These are phyloP conservation scores for Aphrophora alni DNA, from an alignment of 2,888 invertebrate species.

Conservation along the genomic window DNA sequence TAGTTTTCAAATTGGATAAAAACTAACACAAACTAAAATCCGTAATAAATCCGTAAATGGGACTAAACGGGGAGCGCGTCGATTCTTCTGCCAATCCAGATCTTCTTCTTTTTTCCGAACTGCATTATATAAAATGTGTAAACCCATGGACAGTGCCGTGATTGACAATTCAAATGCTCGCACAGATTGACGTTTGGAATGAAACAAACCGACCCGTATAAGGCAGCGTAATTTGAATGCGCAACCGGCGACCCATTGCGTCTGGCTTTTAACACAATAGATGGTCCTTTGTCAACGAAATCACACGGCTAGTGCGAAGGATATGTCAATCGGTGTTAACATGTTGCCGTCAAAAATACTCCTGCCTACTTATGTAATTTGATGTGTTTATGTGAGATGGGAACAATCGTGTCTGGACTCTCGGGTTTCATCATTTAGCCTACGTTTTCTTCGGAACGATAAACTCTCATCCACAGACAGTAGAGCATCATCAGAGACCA, in stretches of 20 bases:
- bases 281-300: conserved; percentile 35
- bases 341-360: conserved; percentile 30
- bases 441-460: no score
- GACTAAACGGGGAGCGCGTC: conserved; percentile 22
- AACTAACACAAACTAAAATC: conserved; percentile 5
- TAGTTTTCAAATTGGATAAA: conserved; percentile 9
- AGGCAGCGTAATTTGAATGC: conserved; percentile 33
- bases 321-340: conserved; percentile 32
- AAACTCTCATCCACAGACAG: background rate
- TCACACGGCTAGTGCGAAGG: background rate
- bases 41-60: conserved; percentile 37
- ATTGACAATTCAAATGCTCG: conserved; percentile 3
- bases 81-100: conserved; percentile 36
- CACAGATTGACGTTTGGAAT: conserved; percentile 27
- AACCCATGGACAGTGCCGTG: background rate
- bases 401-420: background rate
- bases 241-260: conserved; percentile 3
- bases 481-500: background rate
- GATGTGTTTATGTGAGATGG: conserved; percentile 22
- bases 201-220: conserved; percentile 14
- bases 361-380: conserved; percentile 17
- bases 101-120: conserved; percentile 29
- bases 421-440: background rate
- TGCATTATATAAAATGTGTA: conserved; percentile 40
- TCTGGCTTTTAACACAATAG: conserved; percentile 24